Evolutionary conservation across 2,113 vertebrate genomes (phyloP).

Genomic region (Rhineura floridana): DNA sequence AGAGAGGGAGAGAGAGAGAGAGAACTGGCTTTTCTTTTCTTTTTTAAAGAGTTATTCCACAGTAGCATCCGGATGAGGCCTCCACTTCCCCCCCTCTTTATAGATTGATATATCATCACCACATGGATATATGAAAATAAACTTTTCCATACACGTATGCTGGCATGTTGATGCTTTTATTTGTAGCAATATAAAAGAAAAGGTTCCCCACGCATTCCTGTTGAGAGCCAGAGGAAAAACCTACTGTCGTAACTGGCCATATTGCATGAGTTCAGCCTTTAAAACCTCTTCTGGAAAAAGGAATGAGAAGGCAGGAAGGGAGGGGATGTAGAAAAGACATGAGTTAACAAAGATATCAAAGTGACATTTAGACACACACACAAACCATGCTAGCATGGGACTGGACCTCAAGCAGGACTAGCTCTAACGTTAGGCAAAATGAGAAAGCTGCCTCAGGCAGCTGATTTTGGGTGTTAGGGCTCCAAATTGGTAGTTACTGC

Average conservation of each 20-base stretch:
- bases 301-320: conserved; percentile 21
- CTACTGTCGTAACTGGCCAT: conserved; percentile 67
- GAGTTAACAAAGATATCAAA: background rate
- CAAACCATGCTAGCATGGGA: background rate
- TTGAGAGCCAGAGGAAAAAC: conserved; percentile 67
- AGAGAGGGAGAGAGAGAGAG: too few species aligned
- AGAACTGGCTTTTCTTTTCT: too few species aligned
- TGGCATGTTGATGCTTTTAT: conserved; percentile 57
- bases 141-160: conserved; percentile 50
- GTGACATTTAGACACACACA: background rate
- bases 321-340: background rate
- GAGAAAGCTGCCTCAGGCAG: too few species aligned
- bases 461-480: background rate
- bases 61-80: conserved; percentile 49
- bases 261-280: conserved; percentile 55
- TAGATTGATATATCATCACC: conserved; percentile 69
- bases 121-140: conserved; percentile 66
- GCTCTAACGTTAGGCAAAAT: background rate
- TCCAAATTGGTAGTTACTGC: background rate
- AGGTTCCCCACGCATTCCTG: conserved; percentile 56
- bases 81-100: conserved; percentile 55
- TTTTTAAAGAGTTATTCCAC: conserved; percentile 35
- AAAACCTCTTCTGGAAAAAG: conserved; percentile 58
- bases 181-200: conserved; percentile 67
- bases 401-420: background rate